phyloP scores from a whole-genome alignment of 2,113 vertebrate genomes.

The Mirounga angustirostris region DNA sequence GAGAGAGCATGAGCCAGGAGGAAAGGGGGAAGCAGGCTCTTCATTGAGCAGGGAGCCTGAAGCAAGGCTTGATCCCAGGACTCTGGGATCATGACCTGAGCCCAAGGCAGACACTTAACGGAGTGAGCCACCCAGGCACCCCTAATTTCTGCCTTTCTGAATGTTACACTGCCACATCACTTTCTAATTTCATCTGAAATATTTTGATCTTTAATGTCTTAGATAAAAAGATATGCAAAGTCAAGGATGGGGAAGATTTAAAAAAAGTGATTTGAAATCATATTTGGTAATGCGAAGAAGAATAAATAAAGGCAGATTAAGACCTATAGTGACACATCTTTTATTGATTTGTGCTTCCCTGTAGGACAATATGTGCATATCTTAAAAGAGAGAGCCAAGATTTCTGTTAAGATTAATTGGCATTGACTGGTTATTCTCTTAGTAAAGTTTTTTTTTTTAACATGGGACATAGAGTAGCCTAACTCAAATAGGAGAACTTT shows the following conservation, averaged over 20 bases:
- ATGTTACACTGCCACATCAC: not conserved
- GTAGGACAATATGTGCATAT: not conserved
- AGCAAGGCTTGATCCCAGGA: too few species aligned
- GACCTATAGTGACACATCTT: not conserved
- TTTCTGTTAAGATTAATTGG: conserved; percentile 26
- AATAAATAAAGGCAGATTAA: not conserved
- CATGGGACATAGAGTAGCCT: not conserved
- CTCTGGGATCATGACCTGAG: too few species aligned
- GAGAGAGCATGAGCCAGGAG: too few species aligned
- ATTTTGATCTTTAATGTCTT: conserved; percentile 16
- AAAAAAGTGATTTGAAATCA: conserved; percentile 6
- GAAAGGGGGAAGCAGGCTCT: too few species aligned
- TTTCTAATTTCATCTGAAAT: conserved; percentile 27
- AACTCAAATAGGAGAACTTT: not conserved
- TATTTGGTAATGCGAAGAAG: not conserved
- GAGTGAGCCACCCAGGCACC: too few species aligned
- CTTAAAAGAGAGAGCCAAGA: conserved; percentile 9
- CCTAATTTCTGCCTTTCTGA: conserved; percentile 6
- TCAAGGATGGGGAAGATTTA: not conserved
- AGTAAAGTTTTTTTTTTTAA: not conserved
- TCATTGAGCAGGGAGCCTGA: too few species aligned
- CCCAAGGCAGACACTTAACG: too few species aligned
- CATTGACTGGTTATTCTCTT: not conserved
- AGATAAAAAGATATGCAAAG: conserved; percentile 13
- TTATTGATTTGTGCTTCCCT: not conserved